A percentile compares a stretch with the other conserved stretches of the same genome.
Conservation (phyloP, 2,888 invertebrate genomes). For the Rhamnusium bicolor region DNA sequence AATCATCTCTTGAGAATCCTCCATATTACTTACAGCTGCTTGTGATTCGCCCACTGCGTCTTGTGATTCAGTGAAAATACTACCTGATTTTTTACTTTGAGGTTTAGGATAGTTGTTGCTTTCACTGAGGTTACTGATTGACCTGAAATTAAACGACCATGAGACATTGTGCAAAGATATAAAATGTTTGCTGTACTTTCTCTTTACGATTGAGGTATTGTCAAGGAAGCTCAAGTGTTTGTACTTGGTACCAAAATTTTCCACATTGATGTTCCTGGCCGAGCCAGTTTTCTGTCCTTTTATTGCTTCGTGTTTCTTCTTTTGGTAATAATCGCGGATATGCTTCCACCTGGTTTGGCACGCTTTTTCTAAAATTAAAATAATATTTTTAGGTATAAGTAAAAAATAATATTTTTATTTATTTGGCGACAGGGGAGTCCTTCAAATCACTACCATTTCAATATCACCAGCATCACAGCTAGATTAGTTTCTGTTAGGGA, state of each 20-base stretch:
- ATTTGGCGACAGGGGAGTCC: too few relatives aligned
- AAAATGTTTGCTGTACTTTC: not conserved
- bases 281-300: not conserved
- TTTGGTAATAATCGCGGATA: not conserved
- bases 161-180: not conserved
- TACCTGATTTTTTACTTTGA: conserved; percentile 21
- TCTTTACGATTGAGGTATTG: not conserved
- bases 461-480: too few relatives aligned
- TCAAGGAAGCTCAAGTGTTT: not conserved
- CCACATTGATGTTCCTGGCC: not conserved
- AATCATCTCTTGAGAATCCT: conserved; percentile 18
- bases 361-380: not conserved
- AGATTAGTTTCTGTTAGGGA: too few relatives aligned
- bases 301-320: not conserved
- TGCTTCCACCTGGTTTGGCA: not conserved
- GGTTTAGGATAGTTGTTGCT: not conserved
- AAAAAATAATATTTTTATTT: not conserved
- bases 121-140: not conserved
- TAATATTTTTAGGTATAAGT: not conserved
- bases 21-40: conserved; percentile 21
- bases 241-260: not conserved
- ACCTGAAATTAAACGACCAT: not conserved
- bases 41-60: conserved; percentile 18
- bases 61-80: conserved; percentile 18
- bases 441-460: too few relatives aligned